Evolutionary conservation across 2,888 invertebrate species (phyloP), one percentile per base, ranked within the genome.

Genomic region (Polyommatus icarus): DNA sequence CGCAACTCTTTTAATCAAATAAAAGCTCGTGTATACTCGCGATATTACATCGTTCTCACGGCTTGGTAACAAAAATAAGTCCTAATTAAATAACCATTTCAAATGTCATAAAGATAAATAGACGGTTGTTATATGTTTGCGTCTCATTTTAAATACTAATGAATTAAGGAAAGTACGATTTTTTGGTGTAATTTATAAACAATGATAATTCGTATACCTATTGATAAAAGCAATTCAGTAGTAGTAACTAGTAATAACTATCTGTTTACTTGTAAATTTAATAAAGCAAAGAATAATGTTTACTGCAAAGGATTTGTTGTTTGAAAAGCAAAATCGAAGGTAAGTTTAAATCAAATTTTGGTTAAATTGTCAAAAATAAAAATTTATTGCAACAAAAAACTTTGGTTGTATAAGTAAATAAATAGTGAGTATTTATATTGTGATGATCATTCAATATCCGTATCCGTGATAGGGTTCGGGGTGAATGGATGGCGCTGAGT

Each of bases 401-500:
- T 75, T 50, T 75, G 18, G 29, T 29, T 15, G 20, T 61, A 15
- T 72, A 18, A n/a, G n/a, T n/a, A n/a, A n/a, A 71, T 32, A 50
- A 77, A 71, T 54, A 32, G 36, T 61, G 7, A 32, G 40, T 46
- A 54, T 71, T 8, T n/a, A 0, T 1, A 32, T 20, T 36, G 4
- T 54, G 50, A 4, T 54, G 50, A 73, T 67, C 1, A 71, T 40
- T 76, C 50, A 72, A 78, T 78, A 82, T 67, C 67, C 67, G 76
- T 82, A 79, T 76, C 79, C 80, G 50, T 78, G 78, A 78, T 82
- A 81, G 36, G 88, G 86, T 46, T 86, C 87, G 0, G 89, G 87
- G 79, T 91, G 91, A 71, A 89, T 84, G 40, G 87, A 84, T 10
- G 89, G 94, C 3, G 87, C 90, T 0, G 90, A 90, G 81, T 89